Conservation (phyloP, 2,888 invertebrate genomes). For the Notodonta ziczac region DNA sequence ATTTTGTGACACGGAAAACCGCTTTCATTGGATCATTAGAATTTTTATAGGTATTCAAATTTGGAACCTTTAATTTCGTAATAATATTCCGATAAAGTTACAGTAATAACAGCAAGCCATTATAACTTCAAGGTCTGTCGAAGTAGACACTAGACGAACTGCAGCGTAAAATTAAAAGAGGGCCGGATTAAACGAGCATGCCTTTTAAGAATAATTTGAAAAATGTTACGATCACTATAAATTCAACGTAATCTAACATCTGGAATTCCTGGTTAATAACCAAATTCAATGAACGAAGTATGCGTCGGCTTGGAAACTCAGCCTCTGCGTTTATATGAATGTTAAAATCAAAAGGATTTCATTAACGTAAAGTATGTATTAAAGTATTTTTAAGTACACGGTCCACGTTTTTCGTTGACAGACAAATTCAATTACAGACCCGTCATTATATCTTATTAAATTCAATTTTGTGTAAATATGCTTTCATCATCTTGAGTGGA, state of each 20-base stretch:
- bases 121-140: constrained; percentile 25
- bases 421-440: constrained; percentile 45
- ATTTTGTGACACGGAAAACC: constrained; percentile 11
- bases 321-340: constrained; percentile 34
- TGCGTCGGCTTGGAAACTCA: constrained; percentile 8
- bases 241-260: constrained; percentile 23
- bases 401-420: constrained; percentile 38
- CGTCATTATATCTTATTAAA: constrained; percentile 45
- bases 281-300: constrained; percentile 28
- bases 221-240: constrained; percentile 29
- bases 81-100: not conserved
- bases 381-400: constrained; percentile 19
- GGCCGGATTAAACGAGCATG: constrained; percentile 24
- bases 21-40: constrained; percentile 7
- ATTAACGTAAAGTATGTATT: constrained; percentile 29
- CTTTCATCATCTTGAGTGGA: constrained; percentile 35
- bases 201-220: constrained; percentile 29
- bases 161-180: constrained; percentile 27
- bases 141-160: constrained; percentile 23
- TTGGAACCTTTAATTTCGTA: not conserved
- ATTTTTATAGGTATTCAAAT: constrained; percentile 5
- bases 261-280: constrained; percentile 26
- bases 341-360: constrained; percentile 23
- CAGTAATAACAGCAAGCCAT: constrained; percentile 2
- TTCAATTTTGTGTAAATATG: constrained; percentile 44